phyloP scores from a whole-genome alignment of 1,140 invertebrate genomes.

The Helicoverpa zea region DNA sequence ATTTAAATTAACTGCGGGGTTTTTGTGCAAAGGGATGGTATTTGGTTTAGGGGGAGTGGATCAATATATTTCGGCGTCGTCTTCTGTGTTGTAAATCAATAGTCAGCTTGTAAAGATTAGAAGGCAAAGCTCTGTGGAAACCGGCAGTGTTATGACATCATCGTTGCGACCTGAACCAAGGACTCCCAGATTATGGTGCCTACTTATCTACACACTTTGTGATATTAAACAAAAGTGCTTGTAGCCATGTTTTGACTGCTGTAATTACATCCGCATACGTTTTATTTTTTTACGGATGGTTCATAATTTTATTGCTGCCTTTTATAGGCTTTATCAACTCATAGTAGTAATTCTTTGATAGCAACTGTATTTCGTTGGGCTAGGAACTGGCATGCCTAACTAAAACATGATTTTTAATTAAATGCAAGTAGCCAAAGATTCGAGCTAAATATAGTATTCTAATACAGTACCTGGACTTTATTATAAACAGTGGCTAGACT shows the following conservation, averaged over 20 bases:
- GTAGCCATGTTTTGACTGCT: background rate
- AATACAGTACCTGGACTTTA: background rate
- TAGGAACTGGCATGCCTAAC: background rate
- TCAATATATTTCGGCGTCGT: conserved; percentile 35
- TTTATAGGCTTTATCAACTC: background rate
- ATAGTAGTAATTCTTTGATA: background rate
- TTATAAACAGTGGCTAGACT: background rate
- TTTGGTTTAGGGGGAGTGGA: background rate
- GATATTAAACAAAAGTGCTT: background rate
- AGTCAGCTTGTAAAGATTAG: conserved; percentile 9
- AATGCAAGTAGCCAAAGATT: background rate
- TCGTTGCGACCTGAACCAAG: conserved; percentile 54
- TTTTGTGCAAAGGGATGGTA: background rate
- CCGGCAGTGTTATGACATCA: conserved; percentile 62
- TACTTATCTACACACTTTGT: background rate
- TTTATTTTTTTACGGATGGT: background rate
- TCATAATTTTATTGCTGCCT: background rate
- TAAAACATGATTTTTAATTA: conserved; percentile 21
- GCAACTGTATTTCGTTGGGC: background rate
- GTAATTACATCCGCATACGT: conserved; percentile 30
- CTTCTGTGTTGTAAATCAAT: conserved; percentile 17
- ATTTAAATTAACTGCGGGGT: no score
- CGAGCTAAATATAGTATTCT: conserved; percentile 7
- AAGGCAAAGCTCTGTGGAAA: conserved; percentile 16
- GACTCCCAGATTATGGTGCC: conserved; percentile 33